Percentiles rank a stretch among this genome's conserved stretches.
These are phyloP conservation scores for Epinephelus lanceolatus DNA, from an alignment of 2,113 vertebrate genomes.

Conservation along the genomic window DNA sequence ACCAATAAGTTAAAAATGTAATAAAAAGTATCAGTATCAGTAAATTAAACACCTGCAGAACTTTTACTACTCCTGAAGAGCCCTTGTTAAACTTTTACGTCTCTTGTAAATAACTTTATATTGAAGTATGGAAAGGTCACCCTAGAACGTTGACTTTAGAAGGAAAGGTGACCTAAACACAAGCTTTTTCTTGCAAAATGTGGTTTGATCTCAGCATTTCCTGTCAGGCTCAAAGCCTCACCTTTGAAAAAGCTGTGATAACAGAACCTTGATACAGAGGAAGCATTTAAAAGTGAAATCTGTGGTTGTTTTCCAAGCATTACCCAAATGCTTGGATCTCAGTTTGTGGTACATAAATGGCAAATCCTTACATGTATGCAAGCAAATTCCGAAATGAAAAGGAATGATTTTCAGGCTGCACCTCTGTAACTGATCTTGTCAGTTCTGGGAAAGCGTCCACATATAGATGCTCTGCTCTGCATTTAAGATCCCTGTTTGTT, in stretches of 20 bases:
- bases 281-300: background rate
- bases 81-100: background rate
- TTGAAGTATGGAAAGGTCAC: slow-evolving; percentile 29
- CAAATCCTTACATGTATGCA: background rate
- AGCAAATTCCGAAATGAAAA: background rate
- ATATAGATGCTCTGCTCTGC: background rate
- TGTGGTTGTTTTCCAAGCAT: accelerated
- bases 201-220: slow-evolving; percentile 1
- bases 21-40: background rate
- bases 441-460: slow-evolving; percentile 29
- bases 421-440: slow-evolving; percentile 8
- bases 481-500: background rate
- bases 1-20: background rate
- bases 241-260: slow-evolving; percentile 1
- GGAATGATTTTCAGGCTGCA: background rate
- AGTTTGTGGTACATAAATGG: background rate
- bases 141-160: slow-evolving; percentile 8
- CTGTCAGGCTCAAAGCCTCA: background rate
- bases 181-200: slow-evolving; percentile 1
- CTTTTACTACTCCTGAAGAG: background rate
- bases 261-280: background rate
- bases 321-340: slow-evolving; percentile 1
- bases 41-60: background rate
- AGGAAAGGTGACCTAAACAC: background rate
- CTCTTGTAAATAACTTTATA: slow-evolving; percentile 1